A percentile compares a stretch with the other conserved stretches of the same genome.
Evolutionary conservation across 2,888 invertebrate species (phyloP).

Genomic region (Pegoplata infirma): DNA sequence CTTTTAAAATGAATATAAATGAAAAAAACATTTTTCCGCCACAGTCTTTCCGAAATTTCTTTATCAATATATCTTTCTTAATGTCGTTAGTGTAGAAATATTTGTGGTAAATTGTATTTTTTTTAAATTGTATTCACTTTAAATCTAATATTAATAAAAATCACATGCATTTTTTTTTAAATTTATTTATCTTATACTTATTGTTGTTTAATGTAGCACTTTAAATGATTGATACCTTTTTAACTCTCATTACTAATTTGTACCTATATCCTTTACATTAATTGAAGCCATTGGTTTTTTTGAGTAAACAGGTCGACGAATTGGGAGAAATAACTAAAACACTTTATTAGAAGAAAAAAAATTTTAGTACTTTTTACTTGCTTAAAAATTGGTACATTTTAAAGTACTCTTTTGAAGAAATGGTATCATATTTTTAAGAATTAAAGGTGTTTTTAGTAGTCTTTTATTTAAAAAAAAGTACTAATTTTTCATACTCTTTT

Average conservation of each 20-base stretch:
- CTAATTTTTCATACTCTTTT: too few relatives aligned
- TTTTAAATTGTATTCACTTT: conserved; percentile 3
- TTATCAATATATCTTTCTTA: neutral
- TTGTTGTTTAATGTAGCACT: conserved; percentile 47
- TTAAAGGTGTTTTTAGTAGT: too few relatives aligned
- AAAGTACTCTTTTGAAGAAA: neutral
- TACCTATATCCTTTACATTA: too few relatives aligned
- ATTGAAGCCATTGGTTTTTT: too few relatives aligned
- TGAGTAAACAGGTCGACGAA: too few relatives aligned
- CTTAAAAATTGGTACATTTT: conserved; percentile 1
- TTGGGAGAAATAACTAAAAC: too few relatives aligned
- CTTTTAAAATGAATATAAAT: too few relatives aligned
- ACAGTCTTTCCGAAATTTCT: neutral
- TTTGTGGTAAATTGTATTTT: neutral
- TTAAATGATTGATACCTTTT: conserved; percentile 46
- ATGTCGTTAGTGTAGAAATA: neutral
- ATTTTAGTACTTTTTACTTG: too few relatives aligned
- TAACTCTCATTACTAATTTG: neutral
- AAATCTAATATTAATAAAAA: conserved; percentile 31
- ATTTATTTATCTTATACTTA: conserved; percentile 5
- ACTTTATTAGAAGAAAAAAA: too few relatives aligned
- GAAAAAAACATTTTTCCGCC: neutral
- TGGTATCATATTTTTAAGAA: too few relatives aligned
- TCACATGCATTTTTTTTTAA: conserved; percentile 52
- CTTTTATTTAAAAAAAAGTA: too few relatives aligned